Base-by-base conservation (phyloP, 2,888 invertebrate species). In the Drosophila leonis region DNA sequence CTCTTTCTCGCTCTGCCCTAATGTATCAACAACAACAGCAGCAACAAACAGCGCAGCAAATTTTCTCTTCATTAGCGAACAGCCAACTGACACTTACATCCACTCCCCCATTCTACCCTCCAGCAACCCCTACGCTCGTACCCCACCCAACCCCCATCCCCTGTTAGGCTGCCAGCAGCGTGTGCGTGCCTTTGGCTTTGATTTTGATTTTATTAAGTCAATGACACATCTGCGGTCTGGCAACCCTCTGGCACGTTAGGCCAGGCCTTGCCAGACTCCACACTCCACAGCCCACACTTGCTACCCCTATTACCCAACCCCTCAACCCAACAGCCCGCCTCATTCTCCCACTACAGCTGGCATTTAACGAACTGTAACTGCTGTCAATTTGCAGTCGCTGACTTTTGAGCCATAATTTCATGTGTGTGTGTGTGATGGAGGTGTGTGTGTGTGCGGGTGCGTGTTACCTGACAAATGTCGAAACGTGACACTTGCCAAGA, bases 291-390 rank as follows among this genome's bases (percentile, higher is more conserved):
- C 37, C 33, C 51, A 9, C 20, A 35, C 27, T 13, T 29, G 33
- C 27, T 15, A 2, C 15, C 18, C 37, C 35, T 1, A n/a, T 9
- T 31, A 0, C 31, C n/a, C 57, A 24, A 15, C 18, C 49, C 18
- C 49, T 8, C 4, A 31, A 15, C 46, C 15, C 24, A 29, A 46
- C 24, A 15, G n/a, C 8, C 4, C 20, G 4, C 66, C 66, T 59
- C 71, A 46, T 62, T 3, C 24, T n/a, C 46, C 37, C 39, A 39
- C 68, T 55, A 39, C 39, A 48, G 73, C 62, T 74, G 77, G 80
- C 80, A 88, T 89, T 90, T 90, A 88, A 90, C 88, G 90, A 90
- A 88, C 88, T 88, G 90, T 89, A 88, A 90, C 90, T 90, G 88
- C 88, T 88, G 90, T 89, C 90, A 90, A 90, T 89, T 90, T 90